Percentiles rank a stretch among this genome's conserved stretches.
Conservation (phyloP, 2,888 invertebrate species). For the Erpobdella octoculata region DNA sequence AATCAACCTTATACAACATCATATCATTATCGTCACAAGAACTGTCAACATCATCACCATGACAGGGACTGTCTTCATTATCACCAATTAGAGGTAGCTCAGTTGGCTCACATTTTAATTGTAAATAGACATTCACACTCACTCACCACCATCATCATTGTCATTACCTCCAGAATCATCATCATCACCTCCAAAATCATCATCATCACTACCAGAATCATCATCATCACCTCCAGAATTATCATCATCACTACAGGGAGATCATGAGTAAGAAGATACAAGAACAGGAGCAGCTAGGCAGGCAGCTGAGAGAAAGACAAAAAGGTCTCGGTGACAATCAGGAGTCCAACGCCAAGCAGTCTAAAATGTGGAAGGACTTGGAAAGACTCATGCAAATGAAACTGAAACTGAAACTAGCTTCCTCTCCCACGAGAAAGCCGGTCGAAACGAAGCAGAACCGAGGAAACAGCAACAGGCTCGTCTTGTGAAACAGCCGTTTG, state of each 20-base stretch:
- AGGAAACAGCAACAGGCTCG: conserved; percentile 7
- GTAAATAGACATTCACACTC: no score
- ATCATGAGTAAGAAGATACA: conserved; percentile 59
- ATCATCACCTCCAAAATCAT: not conserved
- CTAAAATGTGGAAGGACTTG: conserved; percentile 58
- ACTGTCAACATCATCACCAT: no score
- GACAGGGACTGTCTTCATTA: no score
- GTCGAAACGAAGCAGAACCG: not conserved
- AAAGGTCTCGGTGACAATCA: conserved; percentile 56
- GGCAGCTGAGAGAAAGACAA: conserved; percentile 53
- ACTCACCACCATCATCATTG: no score
- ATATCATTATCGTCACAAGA: no score
- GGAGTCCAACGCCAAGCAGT: conserved; percentile 55
- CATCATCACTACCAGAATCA: not conserved
- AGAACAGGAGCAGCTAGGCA: conserved; percentile 59
- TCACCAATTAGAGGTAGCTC: no score
- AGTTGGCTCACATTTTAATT: no score
- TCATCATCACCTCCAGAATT: not conserved
- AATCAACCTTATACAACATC: no score
- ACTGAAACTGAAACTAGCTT: no score
- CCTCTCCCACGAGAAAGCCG: no score
- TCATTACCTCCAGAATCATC: no score
- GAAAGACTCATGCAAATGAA: conserved; percentile 53
- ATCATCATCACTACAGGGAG: conserved; percentile 55
- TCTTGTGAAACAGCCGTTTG: not conserved